Evolutionary conservation across 2,797 vertebrate genomes (phyloP), one percentile per base, ranked within the genome.

Genomic region (Hylomyscus alleni): DNA sequence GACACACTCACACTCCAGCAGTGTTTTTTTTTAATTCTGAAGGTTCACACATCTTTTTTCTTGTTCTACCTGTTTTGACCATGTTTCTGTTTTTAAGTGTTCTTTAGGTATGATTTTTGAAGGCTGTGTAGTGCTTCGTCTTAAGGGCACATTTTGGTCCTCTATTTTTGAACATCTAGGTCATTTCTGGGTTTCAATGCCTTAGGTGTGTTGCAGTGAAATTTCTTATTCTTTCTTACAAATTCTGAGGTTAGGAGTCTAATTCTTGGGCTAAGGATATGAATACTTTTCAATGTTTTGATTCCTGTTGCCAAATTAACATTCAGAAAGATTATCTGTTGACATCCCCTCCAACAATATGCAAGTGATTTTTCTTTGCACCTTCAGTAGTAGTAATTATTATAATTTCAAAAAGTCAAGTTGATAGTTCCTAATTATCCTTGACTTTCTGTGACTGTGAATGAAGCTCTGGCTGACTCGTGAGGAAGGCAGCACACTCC

Each of bases 261-360:
- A 72, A 3, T 83, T 87, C 50, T 37, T 89, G 52, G 92, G 75
- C 67, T 91, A 65, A 83, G 75, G 15, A 44, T 83, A 10, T 90
- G 88, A 81, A 17, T 83, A 47, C 22, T 93, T 94, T 89, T 75
- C 73, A 56, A 60, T 86, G 83, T 96, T 93, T 82, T 77, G 75
- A 76, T 54, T 82, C n/a, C 10, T 7, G 56, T 82, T 82, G 65
- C 83, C 75, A 83, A 73, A 83, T 93, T 93, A 87, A 44, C 40
- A 62, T 96, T 87, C 82, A 94, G 86, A 91, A 91, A 91, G 95
- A 58, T 80, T 58, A 50, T 90, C 95, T 92, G 84, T 90, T 87
- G 72, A 54, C 37, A n/a, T 15, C 20, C 14, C 58, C 3, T 40
- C 83, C 26, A 34, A 29, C 20, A 44, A 37, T 54, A 40, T 62